Base-by-base conservation (phyloP, 2,888 invertebrate genomes). In the Chaitophorus viminalis region DNA sequence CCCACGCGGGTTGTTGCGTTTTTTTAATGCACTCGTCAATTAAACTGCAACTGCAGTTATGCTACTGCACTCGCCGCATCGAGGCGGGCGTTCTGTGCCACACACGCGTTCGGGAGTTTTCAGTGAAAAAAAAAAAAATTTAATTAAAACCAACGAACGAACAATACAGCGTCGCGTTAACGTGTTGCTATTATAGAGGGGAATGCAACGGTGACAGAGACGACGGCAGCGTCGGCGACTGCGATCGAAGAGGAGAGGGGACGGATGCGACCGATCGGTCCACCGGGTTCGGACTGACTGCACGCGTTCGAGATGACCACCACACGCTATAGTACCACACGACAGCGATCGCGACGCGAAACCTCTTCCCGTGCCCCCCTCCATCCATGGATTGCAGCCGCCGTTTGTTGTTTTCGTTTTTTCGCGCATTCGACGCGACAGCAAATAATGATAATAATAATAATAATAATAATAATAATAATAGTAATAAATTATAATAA, bases 271-370 rank as follows among this genome's bases (percentile, higher is more conserved):
- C 88, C 82, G 75, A 74, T 52, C 88, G 88, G 82, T 75, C 75
- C 82, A 77, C 88, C 68, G 76, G 29, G 74, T 82, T 88, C 82
- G 82, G 39, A 87, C 86, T 87, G 79, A 87, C 86, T 87, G 86
- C 86, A 79, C 78, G 86, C 86, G 86, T 65, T 65, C 86, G 79
- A 79, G 86, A 87, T 87, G 86, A 87, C 86, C 86, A 72, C 86
- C 39, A 29, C 25, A 25, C 25, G 17, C 76, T n/a, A 76, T 46
- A n/a, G n/a, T n/a, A 11, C 33, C 21, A 4, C 46, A 33, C 72
- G 68, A 46, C n/a, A 29, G 6, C 68, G 68, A 60, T 39, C 18
- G 39, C 46, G 52, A 29, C 78, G 84, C 78, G 33, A 54, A 70
- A 70, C 79, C 86, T 31, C 39, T 29, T 5, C 54, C 14, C 33